Base-by-base conservation (phyloP, 1,140 invertebrate genomes). In the Rhyacophila brunnea region DNA sequence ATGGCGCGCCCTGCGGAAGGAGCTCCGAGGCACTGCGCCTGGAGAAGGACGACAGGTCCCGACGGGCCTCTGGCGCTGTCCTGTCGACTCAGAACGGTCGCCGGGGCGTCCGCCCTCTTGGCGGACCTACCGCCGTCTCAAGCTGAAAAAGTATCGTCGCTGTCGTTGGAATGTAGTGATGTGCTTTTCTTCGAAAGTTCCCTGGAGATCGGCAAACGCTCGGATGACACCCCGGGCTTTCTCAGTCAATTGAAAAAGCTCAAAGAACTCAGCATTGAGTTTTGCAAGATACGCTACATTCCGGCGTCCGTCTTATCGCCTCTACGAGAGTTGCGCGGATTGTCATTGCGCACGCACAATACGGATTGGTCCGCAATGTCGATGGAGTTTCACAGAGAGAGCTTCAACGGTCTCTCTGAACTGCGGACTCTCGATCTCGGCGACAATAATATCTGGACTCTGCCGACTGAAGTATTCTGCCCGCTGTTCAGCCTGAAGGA, bases 351-450 rank as follows among this genome's bases (percentile, higher is more conserved):
- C 13, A 92, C 89, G 38, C 87, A 87, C 71, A 92, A 92, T 69
- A 86, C 85, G 14, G 88, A 92, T 68, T 91, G 89, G 89, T 89
- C 87, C 1, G 84, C 87, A 28, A 87, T 90, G 81, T 85, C 85
- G 4, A 81, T 92, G 73, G 87, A 89, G 61, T 80, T 92, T 23
- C 83, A 87, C 66, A 74, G 83, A 2, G 87, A 89, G 64, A 85
- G 87, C 38, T 83, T 92, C 38, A 74, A 84, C 19, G 86, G 87
- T 1, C 73, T 92, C 11, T 78, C 81, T 1, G 81, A 87, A 66
- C 74, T 93, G 14, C 81, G 85, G 58, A 77, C 76, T 55, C 80
- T 93, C 50, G 88, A 93, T 74, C 75, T 94, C 3, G 85, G 84
- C 17, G 87, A 88, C 65, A 93, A 93, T 70, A 90, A 92, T 69